Evolutionary conservation across 2,797 vertebrate species (phyloP), one percentile per base, ranked within the genome.

Genomic region (Otus scops): DNA sequence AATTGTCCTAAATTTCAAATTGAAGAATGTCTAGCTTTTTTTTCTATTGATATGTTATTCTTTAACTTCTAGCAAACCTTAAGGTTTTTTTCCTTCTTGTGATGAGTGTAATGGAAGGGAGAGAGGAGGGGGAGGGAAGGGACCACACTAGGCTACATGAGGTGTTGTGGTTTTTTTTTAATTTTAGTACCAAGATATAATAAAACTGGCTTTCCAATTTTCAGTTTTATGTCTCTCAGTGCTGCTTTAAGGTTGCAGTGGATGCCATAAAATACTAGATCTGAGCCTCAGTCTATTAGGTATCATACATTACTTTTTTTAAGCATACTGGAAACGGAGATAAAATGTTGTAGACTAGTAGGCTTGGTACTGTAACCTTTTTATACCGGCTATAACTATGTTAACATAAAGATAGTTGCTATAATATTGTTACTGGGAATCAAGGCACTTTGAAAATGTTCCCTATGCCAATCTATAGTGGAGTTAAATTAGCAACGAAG

Each of bases 281-380:
- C 85, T 87, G 47, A 65, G 68, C 67, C 75, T 94, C 79, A 95
- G 75, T 82, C 85, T 77, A 78, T 94, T 47, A 97, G 85, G 92
- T 69, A 88, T 75, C 56, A 54, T 53, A 81, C 21, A 45, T 96
- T 93, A n/a, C 70, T 59, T 38, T 59, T 95, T 96, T 91, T 77
- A 97, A 97, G 89, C 90, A 96, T 95, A 94, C 87, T 94, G 75
- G 87, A 97, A 97, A 94, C n/a, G 39, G 68, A 95, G 94, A 97
- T 78, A 92, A 91, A 97, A 97, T 85, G 34, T 19, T 79, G 90
- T 34, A 76, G 69, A 27, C 41, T 41, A 73, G 80, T 36, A 92
- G 63, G 41, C 50, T 94, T 93, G 56, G 54, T 89, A 26, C 14
- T 41, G 41, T 82, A 93, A 95, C 88, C 54, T 86, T 94, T 96